phyloP scores from a whole-genome alignment of 92 coral and sea anemone species.

The Anthopleura xanthogrammica region DNA sequence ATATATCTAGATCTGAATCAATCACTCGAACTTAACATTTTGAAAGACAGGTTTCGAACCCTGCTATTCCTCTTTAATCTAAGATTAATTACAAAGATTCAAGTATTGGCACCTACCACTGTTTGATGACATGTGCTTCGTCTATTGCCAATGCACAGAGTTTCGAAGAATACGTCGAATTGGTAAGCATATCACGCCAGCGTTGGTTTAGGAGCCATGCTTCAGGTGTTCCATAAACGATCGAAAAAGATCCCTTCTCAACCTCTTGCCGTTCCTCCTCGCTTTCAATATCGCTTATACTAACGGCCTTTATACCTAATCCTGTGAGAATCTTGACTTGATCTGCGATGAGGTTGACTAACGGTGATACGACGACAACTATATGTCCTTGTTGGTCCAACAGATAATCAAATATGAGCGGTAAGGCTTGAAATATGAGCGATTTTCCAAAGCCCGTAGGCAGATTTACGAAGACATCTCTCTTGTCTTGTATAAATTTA shows the following conservation, averaged over 20 bases:
- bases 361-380: constrained; percentile 36
- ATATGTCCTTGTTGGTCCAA: not conserved
- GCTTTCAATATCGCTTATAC: constrained; percentile 19
- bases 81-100: too few species aligned
- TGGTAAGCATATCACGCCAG: constrained; percentile 34
- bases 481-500: constrained; percentile 13
- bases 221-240: constrained; percentile 55
- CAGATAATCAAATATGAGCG: constrained; percentile 14
- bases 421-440: constrained; percentile 37
- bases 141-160: constrained; percentile 43
- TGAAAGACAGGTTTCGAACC: too few species aligned
- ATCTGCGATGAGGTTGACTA: constrained; percentile 31
- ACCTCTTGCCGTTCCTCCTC: constrained; percentile 25
- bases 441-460: constrained; percentile 52
- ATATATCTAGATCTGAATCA: too few species aligned
- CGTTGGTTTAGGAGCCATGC: constrained; percentile 37
- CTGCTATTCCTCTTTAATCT: too few species aligned
- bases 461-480: constrained; percentile 40
- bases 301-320: constrained; percentile 22
- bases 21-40: too few species aligned
- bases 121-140: constrained; percentile 41
- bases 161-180: constrained; percentile 29
- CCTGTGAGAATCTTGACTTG: constrained; percentile 19
- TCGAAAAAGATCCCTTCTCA: constrained; percentile 30
- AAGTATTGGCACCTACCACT: too few species aligned